These are phyloP conservation scores for Poecile atricapillus DNA, from an alignment of 2,113 vertebrate genomes.

Conservation along the genomic window DNA sequence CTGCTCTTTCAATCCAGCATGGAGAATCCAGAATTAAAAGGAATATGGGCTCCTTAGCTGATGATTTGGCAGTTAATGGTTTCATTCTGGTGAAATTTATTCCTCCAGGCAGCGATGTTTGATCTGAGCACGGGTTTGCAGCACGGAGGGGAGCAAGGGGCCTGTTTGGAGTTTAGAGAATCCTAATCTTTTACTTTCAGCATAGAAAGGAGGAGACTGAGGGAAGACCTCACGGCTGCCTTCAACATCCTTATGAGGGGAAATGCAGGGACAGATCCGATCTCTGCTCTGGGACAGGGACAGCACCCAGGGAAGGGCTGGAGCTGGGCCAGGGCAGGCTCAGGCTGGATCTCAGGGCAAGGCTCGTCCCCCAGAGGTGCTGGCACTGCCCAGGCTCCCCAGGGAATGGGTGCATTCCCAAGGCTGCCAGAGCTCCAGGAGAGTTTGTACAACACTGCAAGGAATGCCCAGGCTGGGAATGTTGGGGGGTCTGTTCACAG, in stretches of 20 bases:
- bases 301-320: accelerated
- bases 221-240: too few relatives aligned
- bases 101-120: background rate
- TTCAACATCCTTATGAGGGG: background rate
- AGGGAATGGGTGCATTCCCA: accelerated
- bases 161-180: accelerated
- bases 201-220: background rate
- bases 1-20: background rate
- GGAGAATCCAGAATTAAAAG: background rate
- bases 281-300: background rate
- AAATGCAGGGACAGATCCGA: background rate
- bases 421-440: background rate
- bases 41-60: background rate
- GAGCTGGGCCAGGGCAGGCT: accelerated
- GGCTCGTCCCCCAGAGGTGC: background rate
- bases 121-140: background rate
- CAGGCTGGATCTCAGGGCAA: accelerated
- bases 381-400: background rate
- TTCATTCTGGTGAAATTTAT: background rate
- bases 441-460: accelerated
- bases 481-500: too few relatives aligned
- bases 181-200: background rate
- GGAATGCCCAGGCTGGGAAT: background rate
- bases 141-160: background rate
- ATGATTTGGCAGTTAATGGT: background rate